Conservation (phyloP, 30 jellyfish, hydroid and myxozoan species). For the Nemopilema nomurai region DNA sequence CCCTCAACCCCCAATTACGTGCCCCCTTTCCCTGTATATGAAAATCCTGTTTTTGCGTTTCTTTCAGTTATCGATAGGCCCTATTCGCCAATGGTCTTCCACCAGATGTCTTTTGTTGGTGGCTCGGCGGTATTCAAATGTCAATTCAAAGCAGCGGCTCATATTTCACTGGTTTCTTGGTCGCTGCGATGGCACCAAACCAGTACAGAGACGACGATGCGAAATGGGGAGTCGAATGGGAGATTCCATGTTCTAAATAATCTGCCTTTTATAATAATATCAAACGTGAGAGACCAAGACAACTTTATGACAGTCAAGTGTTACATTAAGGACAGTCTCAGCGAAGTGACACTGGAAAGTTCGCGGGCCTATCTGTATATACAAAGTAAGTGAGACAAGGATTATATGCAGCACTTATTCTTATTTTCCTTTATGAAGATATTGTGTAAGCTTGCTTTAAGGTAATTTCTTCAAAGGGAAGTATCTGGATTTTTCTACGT, state of each 20-base stretch:
- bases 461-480: too few relatives aligned
- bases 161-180: constrained; percentile 78
- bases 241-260: constrained; percentile 64
- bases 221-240: constrained; percentile 51
- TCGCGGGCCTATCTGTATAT: constrained; percentile 70
- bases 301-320: constrained; percentile 71
- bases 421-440: too few relatives aligned
- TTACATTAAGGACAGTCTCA: constrained; percentile 49
- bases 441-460: too few relatives aligned
- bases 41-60: neutral
- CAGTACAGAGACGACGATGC: constrained; percentile 29
- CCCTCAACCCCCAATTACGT: neutral
- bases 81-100: constrained; percentile 86
- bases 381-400: constrained; percentile 32
- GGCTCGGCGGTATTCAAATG: constrained; percentile 87
- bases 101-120: constrained; percentile 64
- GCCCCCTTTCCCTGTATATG: neutral
- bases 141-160: constrained; percentile 46
- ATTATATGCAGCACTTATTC: too few relatives aligned
- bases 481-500: too few relatives aligned
- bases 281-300: constrained; percentile 46
- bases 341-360: constrained; percentile 55
- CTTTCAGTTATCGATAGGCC: constrained; percentile 71
- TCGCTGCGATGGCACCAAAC: constrained; percentile 49
- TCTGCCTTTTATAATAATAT: constrained; percentile 61